A percentile compares a stretch with the other conserved stretches of the same genome.
Conservation (phyloP, 2,113 vertebrate species). For the Arothron firmamentum region DNA sequence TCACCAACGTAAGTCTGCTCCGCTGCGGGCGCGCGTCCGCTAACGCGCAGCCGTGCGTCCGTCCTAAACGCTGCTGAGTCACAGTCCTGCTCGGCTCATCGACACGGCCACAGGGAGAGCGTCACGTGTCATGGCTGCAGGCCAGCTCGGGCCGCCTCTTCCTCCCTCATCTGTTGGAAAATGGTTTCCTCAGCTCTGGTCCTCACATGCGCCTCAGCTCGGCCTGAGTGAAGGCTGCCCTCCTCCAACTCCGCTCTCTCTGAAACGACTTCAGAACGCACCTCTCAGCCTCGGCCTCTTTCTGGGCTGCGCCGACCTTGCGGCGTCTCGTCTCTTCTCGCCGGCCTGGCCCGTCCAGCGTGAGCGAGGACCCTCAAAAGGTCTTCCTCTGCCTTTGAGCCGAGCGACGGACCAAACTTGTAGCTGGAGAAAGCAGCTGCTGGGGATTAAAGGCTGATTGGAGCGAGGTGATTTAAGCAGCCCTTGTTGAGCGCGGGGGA, state of each 20-base stretch:
- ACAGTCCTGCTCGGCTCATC: no score
- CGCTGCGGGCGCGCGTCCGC: not conserved
- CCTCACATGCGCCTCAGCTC: constrained; percentile 26
- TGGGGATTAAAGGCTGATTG: constrained; percentile 58
- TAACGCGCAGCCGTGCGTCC: not conserved
- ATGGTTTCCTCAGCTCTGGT: not conserved
- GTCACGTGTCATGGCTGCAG: no score
- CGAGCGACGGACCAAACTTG: constrained; percentile 5
- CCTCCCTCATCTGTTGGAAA: no score
- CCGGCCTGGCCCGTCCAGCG: constrained; percentile 43
- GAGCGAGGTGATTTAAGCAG: constrained; percentile 58
- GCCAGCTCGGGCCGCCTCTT: no score
- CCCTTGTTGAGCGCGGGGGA: constrained; percentile 53
- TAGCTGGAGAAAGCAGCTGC: constrained; percentile 9
- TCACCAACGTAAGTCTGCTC: constrained; percentile 92
- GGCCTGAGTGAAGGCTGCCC: constrained; percentile 12
- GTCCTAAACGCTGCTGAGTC: no score
- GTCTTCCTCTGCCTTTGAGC: constrained; percentile 5
- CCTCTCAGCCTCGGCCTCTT: constrained; percentile 18
- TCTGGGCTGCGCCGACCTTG: constrained; percentile 51
- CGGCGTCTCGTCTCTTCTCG: constrained; percentile 15
- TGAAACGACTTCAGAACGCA: constrained; percentile 30
- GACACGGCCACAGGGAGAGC: no score
- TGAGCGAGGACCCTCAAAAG: constrained; percentile 36
- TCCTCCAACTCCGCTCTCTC: constrained; percentile 15